phyloP scores from a whole-genome alignment of 2,797 vertebrate species.

The Saguinus oedipus region DNA sequence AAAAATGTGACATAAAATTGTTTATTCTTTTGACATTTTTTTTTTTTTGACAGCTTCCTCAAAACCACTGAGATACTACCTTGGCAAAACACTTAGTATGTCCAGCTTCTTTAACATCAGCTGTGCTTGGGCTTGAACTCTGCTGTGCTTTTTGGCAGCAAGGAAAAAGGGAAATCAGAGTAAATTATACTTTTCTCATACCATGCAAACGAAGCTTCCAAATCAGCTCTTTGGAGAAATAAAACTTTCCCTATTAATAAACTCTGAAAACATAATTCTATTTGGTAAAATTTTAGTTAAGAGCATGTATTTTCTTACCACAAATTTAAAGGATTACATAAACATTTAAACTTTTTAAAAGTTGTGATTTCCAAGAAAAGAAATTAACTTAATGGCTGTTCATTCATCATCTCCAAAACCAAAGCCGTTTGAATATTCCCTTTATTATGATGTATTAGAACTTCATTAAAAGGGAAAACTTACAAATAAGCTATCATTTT shows the following conservation, averaged over 20 bases:
- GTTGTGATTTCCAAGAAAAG: conserved; percentile 2
- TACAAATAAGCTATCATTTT: conserved; percentile 61
- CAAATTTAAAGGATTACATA: conserved; percentile 27
- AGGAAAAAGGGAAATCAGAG: neutral
- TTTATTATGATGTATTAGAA: conserved; percentile 67
- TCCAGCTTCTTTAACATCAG: neutral
- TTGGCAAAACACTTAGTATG: neutral
- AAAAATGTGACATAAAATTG: neutral
- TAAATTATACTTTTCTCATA: neutral
- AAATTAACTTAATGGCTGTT: conserved; percentile 65
- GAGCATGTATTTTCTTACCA: neutral
- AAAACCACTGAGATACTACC: neutral
- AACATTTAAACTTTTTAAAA: conserved; percentile 30
- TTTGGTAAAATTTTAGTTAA: neutral
- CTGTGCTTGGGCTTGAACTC: neutral
- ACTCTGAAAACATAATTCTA: neutral
- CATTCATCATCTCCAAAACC: conserved; percentile 54
- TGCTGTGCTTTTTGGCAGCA: neutral
- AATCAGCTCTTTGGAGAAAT: neutral
- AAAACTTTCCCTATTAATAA: neutral
- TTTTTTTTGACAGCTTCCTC: neutral
- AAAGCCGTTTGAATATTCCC: conserved; percentile 57
- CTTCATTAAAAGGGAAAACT: conserved; percentile 64
- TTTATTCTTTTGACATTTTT: conserved; percentile 18
- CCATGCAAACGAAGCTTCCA: neutral